Percentiles rank a stretch among this genome's conserved stretches.
Evolutionary conservation across 2,888 invertebrate species (phyloP).

Genomic region (Acleris emargana): DNA sequence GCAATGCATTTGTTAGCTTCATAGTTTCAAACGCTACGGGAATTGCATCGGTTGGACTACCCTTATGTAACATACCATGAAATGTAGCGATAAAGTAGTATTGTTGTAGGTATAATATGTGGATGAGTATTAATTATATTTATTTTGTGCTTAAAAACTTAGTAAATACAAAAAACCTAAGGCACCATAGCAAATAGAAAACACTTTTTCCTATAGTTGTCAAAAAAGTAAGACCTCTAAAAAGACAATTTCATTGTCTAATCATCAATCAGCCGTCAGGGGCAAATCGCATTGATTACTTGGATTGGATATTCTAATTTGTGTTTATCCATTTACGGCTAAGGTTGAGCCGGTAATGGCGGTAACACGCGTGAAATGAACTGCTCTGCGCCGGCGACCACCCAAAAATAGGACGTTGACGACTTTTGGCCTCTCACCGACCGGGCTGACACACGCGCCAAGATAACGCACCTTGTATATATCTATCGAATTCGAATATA

Average conservation of each 20-base stretch:
- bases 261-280: constrained; percentile 44
- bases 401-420: constrained; percentile 61
- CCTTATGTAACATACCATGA: too few relatives aligned
- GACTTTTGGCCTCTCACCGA: not conserved
- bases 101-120: too few relatives aligned
- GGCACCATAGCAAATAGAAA: not conserved
- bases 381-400: constrained; percentile 60
- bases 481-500: too few relatives aligned
- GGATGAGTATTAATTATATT: too few relatives aligned
- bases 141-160: not conserved
- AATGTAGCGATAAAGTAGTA: too few relatives aligned
- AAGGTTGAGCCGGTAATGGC: constrained; percentile 47
- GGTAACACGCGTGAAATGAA: constrained; percentile 74
- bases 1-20: too few relatives aligned
- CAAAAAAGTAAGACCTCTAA: constrained; percentile 26
- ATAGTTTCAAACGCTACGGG: too few relatives aligned
- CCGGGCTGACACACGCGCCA: not conserved
- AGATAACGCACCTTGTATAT: not conserved
- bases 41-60: too few relatives aligned
- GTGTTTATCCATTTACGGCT: constrained; percentile 52
- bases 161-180: not conserved
- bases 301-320: constrained; percentile 45
- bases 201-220: too few relatives aligned
- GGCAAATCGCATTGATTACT: constrained; percentile 44
- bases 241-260: constrained; percentile 40